Conservation (phyloP, 1,140 invertebrate species). For the Bombus turneri region DNA sequence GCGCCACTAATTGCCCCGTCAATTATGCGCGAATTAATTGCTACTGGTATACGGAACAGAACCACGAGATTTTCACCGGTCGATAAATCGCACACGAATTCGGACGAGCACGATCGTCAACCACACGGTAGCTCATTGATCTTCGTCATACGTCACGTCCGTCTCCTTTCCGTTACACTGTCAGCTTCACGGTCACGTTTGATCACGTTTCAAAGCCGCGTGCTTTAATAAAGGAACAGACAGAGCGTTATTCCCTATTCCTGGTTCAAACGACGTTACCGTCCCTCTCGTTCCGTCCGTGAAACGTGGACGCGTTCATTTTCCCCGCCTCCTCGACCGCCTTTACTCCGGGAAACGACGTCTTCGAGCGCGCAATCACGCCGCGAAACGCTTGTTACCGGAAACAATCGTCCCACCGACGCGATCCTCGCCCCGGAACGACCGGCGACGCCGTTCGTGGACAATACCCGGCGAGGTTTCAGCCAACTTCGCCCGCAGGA, state of each 20-base stretch:
- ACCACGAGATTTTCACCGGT: background rate
- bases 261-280: slow-evolving; percentile 23
- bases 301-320: slow-evolving; percentile 9
- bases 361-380: slow-evolving; percentile 15
- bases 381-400: slow-evolving; percentile 24
- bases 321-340: background rate
- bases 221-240: slow-evolving; percentile 71
- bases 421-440: slow-evolving; percentile 8
- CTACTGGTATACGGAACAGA: slow-evolving; percentile 17
- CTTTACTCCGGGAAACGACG: background rate
- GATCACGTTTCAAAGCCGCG: slow-evolving; percentile 72
- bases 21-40: slow-evolving; percentile 59
- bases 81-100: slow-evolving; percentile 35
- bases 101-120: background rate
- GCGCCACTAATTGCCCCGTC: slow-evolving; percentile 57
- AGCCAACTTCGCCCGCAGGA: background rate
- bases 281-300: background rate
- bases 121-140: slow-evolving; percentile 53
- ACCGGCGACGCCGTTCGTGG: background rate
- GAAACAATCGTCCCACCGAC: slow-evolving; percentile 12
- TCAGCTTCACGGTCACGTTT: slow-evolving; percentile 67
- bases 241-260: slow-evolving; percentile 62
- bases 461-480: background rate
- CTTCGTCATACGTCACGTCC: slow-evolving; percentile 63
- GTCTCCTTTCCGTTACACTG: slow-evolving; percentile 52